A percentile compares a stretch with the other conserved stretches of the same genome.
phyloP scores from a whole-genome alignment of 2,113 vertebrate genomes.

The Tichodroma muraria region DNA sequence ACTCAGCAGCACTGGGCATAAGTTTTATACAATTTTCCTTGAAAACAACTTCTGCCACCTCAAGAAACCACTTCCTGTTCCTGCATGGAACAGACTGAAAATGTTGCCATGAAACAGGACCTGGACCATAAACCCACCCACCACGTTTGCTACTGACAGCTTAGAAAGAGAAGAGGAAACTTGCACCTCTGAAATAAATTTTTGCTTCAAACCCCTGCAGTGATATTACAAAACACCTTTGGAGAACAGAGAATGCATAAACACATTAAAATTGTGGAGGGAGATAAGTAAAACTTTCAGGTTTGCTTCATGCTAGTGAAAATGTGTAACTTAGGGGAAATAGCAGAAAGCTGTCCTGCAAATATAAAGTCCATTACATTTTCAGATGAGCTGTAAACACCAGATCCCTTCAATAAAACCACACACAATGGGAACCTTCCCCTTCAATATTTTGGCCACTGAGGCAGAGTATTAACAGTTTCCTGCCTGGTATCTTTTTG shows the following conservation, averaged over 20 bases:
- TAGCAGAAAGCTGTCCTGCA: not conserved
- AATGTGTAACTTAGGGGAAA: not conserved
- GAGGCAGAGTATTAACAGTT: constrained; percentile 66
- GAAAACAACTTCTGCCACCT: not conserved
- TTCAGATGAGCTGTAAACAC: constrained; percentile 72
- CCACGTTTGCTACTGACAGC: not conserved
- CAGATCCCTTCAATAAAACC: not conserved
- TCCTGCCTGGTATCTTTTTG: constrained; percentile 71
- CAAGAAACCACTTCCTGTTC: not conserved
- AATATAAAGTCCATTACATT: constrained; percentile 54
- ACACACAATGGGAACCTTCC: constrained; percentile 74
- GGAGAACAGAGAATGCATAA: not conserved
- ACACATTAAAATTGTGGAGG: not conserved
- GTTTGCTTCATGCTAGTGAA: not conserved
- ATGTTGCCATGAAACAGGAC: not conserved
- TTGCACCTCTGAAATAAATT: not conserved
- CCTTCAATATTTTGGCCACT: constrained; percentile 73
- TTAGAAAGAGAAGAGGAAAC: not conserved
- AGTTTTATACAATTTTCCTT: not conserved
- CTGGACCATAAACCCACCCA: not conserved
- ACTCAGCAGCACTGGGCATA: not conserved
- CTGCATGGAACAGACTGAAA: not conserved
- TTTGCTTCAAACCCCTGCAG: not conserved
- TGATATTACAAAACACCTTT: not conserved
- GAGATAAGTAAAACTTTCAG: not conserved